Evolutionary conservation across 2,113 vertebrate species (phyloP).

Genomic region (Bubalus kerabau): DNA sequence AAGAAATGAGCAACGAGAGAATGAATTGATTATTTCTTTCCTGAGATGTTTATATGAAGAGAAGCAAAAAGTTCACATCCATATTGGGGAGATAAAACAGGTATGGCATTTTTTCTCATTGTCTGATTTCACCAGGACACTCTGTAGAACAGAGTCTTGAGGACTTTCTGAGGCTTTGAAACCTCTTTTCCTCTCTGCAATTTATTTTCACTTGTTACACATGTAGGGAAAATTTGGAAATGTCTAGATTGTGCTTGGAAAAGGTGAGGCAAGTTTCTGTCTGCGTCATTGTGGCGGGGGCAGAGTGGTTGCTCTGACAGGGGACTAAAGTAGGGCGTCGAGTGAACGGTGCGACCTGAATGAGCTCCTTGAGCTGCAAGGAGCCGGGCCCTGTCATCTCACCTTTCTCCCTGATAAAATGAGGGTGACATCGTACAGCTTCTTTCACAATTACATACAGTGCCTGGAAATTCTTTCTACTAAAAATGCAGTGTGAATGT

Average conservation of each 20-base stretch:
- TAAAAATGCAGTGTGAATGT: background rate
- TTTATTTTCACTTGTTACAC: background rate
- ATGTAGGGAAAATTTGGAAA: background rate
- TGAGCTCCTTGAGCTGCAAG: background rate
- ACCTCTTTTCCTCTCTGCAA: background rate
- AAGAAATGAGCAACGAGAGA: conserved; percentile 93
- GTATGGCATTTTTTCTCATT: conserved; percentile 67
- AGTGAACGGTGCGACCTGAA: rapidly evolving
- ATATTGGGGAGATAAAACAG: conserved; percentile 85
- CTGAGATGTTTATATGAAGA: conserved; percentile 92
- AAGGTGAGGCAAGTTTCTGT: background rate
- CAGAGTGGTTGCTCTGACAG: background rate
- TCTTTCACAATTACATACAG: background rate
- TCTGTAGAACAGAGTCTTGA: background rate
- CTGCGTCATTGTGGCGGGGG: rapidly evolving
- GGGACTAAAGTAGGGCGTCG: rapidly evolving
- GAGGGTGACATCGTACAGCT: background rate
- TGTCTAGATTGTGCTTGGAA: background rate
- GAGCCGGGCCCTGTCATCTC: background rate
- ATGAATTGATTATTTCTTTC: conserved; percentile 89
- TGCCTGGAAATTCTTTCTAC: background rate
- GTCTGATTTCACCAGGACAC: rapidly evolving
- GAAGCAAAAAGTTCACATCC: conserved; percentile 89
- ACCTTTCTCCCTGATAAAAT: background rate
- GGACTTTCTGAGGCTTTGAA: background rate